Base-by-base conservation (phyloP, 1,140 invertebrate genomes). In the Drosophila tropicalis region DNA sequence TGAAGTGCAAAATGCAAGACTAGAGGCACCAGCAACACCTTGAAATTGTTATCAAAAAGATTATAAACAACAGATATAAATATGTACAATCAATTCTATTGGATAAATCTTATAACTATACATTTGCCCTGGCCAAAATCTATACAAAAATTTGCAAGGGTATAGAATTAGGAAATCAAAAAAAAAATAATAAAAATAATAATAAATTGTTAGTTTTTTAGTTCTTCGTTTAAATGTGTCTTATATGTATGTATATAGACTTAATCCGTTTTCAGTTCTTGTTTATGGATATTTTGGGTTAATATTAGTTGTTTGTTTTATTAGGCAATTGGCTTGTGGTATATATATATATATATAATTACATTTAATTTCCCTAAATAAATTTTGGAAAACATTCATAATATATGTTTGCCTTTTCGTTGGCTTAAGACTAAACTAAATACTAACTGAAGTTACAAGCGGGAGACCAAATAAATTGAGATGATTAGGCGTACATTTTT, bases 231-330 rank as follows among this genome's bases (percentile, higher is more conserved):
- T 61, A 34, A n/a, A 54, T 61, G 13, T 36, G 34, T 51, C 17
- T 66, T 62, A 58, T 54, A 39, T 10, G 47, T 51, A 25, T 29
- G 0, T 29, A 29, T 29, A 5, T 56, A 64, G 61, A 67, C 25
- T 55, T 72, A 72, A 72, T 56, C 70, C 73, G 56, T 71, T 66
- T 29, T 77, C 71, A 74, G 71, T 77, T 77, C 75, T 74, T 71
- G 66, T 69, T 74, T 15, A 66, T 61, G 62, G 71, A 70, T 74
- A 36, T 57, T 29, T 29, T 19, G 29, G 56, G 56, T 36, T 58
- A 36, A 34, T 7, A 57, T 57, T 34, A 57, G 15, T 19, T 15
- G 36, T 36, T 39, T 15, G 34, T 58, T 17, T 36, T 15, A 36
- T 58, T 58, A 58, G 56, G 56, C 19, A 65, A 32, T 69, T 62